Conservation (phyloP, 2,888 invertebrate genomes). For the Latrodectus elegans region DNA sequence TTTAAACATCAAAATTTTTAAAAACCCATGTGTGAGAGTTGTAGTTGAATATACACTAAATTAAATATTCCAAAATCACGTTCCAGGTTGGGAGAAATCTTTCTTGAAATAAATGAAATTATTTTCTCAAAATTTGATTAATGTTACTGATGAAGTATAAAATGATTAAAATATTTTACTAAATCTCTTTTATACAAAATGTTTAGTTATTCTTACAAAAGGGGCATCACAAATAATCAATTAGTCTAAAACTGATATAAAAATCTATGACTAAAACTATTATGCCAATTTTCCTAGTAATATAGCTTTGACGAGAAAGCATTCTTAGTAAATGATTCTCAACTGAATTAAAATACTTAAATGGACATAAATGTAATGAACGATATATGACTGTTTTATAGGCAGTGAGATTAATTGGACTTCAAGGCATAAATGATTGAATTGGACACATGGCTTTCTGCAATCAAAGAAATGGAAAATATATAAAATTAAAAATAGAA, state of each 20-base stretch:
- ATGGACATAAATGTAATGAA: background rate
- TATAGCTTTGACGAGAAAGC: background rate
- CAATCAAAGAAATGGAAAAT: background rate
- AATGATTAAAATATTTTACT: too few species aligned
- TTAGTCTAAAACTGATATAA: constrained; percentile 1
- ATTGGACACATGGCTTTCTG: constrained; percentile 4
- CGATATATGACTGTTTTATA: constrained; percentile 5
- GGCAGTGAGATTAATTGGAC: constrained; percentile 26
- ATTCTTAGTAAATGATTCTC: background rate
- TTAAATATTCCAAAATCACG: too few species aligned
- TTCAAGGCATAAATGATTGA: background rate
- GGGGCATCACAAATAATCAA: constrained; percentile 9
- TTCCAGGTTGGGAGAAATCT: too few species aligned
- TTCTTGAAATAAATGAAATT: too few species aligned
- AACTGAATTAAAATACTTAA: background rate
- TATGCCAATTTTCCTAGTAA: background rate
- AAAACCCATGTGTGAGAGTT: too few species aligned
- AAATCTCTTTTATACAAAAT: background rate
- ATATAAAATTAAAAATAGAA: background rate
- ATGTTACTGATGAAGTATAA: too few species aligned
- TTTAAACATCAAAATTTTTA: too few species aligned
- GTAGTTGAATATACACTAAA: too few species aligned
- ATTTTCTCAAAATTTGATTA: too few species aligned
- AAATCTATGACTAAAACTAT: background rate
- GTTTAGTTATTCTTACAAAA: background rate